Conservation (phyloP, 2,888 invertebrate genomes). For the Balanococcus diminutus region DNA sequence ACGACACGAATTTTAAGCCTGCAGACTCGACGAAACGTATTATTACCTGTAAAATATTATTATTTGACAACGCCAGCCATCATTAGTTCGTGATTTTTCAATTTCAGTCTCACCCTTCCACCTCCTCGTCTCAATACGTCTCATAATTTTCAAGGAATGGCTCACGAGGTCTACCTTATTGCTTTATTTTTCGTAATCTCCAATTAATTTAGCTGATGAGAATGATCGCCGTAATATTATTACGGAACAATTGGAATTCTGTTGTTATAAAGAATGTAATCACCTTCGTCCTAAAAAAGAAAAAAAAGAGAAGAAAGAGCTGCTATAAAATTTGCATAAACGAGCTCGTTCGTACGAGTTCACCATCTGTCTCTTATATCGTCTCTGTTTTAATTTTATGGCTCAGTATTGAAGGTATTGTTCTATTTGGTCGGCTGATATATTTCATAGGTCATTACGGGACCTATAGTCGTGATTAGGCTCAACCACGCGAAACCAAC, state of each 20-base stretch:
- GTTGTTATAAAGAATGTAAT: not conserved
- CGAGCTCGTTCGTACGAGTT: not conserved
- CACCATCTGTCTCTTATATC: not conserved
- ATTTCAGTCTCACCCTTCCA: not conserved
- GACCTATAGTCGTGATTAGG: constrained; percentile 12
- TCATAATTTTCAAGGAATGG: not conserved
- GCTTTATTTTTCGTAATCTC: not conserved
- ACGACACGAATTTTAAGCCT: no score
- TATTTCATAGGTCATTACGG: not conserved
- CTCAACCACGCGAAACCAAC: constrained; percentile 19
- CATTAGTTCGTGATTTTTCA: not conserved
- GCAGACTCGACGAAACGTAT: no score
- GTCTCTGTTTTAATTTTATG: not conserved
- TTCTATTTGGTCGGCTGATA: constrained; percentile 7
- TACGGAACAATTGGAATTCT: not conserved
- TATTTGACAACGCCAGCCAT: not conserved
- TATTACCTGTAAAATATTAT: no score
- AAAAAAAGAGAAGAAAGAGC: not conserved
- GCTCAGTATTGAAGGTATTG: not conserved
- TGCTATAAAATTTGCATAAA: constrained; percentile 6
- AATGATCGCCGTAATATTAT: not conserved
- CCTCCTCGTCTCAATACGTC: not conserved
- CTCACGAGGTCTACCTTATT: not conserved
- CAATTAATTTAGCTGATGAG: not conserved
- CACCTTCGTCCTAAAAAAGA: not conserved